phyloP scores from a whole-genome alignment of 64 coral and sea anemone species.

The Cladopsammia gracilis region DNA sequence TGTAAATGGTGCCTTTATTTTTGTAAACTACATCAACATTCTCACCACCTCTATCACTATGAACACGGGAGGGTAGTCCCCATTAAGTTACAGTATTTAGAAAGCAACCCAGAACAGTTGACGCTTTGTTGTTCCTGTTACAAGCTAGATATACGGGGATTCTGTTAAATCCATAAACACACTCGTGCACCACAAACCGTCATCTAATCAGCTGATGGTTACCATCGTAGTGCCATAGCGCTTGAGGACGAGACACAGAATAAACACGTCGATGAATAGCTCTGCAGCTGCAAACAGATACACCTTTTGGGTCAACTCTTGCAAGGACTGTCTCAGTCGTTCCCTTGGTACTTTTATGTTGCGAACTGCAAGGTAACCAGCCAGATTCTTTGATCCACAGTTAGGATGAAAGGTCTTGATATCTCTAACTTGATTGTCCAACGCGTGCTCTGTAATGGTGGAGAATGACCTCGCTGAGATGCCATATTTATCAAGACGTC shows the following conservation, averaged over 20 bases:
- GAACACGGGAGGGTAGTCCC: constrained; percentile 25
- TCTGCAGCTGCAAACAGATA: constrained; percentile 29
- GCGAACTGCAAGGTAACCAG: constrained; percentile 21
- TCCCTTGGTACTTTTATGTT: constrained; percentile 22
- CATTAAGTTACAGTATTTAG: not conserved
- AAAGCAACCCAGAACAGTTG: constrained; percentile 8
- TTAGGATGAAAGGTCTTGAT: constrained; percentile 55
- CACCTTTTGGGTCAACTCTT: constrained; percentile 52
- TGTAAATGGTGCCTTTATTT: too few relatives aligned
- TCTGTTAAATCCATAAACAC: constrained; percentile 10
- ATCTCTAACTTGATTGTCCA: constrained; percentile 23
- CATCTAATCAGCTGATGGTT: not conserved
- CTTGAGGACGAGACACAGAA: not conserved
- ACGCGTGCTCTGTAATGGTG: constrained; percentile 50
- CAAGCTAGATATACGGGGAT: constrained; percentile 9
- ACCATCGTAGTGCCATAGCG: not conserved
- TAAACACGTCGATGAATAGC: not conserved
- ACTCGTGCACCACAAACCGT: not conserved
- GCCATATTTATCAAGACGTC: constrained; percentile 38
- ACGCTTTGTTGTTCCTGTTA: constrained; percentile 25
- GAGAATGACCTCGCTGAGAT: constrained; percentile 37
- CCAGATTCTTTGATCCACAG: constrained; percentile 52
- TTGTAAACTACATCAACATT: too few relatives aligned
- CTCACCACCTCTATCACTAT: not conserved
- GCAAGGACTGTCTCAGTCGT: not conserved